A percentile compares a stretch with the other conserved stretches of the same genome.
These are phyloP conservation scores for Iselma pallidipennis DNA, from an alignment of 2,888 invertebrate species.

Conservation along the genomic window DNA sequence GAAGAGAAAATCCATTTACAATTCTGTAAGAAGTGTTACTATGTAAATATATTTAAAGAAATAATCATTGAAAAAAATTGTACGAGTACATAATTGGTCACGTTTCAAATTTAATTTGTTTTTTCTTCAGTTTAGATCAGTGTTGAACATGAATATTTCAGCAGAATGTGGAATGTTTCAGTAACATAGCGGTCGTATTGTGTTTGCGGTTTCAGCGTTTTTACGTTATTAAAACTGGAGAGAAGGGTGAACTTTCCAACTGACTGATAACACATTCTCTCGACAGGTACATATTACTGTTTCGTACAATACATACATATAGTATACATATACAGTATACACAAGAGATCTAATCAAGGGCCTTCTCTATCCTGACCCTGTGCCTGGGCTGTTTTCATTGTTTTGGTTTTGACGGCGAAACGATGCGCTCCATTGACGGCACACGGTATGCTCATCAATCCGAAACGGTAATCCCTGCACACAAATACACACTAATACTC, in stretches of 20 bases:
- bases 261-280: not conserved
- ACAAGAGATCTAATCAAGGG: not conserved
- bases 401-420: not conserved
- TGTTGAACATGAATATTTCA: too few species aligned
- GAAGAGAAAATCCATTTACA: too few species aligned
- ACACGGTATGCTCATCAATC: too few species aligned
- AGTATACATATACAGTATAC: not conserved
- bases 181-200: not conserved
- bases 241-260: constrained; percentile 2
- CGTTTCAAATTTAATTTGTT: too few species aligned
- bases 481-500: too few species aligned
- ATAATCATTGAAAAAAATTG: too few species aligned
- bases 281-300: constrained; percentile 4
- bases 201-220: not conserved
- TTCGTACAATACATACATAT: not conserved
- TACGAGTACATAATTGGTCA: too few species aligned
- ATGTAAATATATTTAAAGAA: too few species aligned
- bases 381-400: not conserved
- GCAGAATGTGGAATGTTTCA: not conserved
- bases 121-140: too few species aligned
- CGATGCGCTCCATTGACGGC: not conserved
- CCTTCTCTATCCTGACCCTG: not conserved
- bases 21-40: too few species aligned
- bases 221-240: not conserved
- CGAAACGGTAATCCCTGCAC: too few species aligned